Evolutionary conservation across 37 sponge, comb jelly and placozoan species (phyloP).

Genomic region (Tethya wilhelma): DNA sequence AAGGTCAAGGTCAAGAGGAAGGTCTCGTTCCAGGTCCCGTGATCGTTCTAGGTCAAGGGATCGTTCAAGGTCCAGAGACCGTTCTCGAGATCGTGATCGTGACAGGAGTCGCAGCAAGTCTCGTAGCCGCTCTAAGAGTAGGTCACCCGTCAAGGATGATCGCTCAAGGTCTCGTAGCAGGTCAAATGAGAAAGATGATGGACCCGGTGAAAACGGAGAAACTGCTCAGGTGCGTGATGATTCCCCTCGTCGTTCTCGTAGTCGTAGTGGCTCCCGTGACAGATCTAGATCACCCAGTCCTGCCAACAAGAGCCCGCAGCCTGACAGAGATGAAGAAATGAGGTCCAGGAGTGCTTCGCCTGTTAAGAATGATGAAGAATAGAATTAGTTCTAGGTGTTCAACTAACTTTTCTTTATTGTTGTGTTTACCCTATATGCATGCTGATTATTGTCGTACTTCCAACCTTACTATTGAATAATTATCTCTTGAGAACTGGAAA

Average conservation of each 20-base stretch:
- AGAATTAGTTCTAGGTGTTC: constrained; percentile 4
- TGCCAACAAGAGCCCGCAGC: constrained; percentile 4
- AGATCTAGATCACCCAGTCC: not conserved
- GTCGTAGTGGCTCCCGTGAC: not conserved
- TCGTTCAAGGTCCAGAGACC: constrained; percentile 26
- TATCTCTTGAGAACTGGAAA: too few species aligned
- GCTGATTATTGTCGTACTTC: too few species aligned
- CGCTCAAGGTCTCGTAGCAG: constrained; percentile 24
- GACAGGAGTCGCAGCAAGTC: constrained; percentile 13
- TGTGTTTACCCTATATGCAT: too few species aligned
- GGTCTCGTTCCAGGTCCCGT: constrained; percentile 29
- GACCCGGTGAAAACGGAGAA: not conserved
- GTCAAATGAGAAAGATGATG: constrained; percentile 7
- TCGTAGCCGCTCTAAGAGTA: constrained; percentile 40
- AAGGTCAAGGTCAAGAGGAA: constrained; percentile 32
- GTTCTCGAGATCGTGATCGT: constrained; percentile 7
- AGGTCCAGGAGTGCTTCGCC: constrained; percentile 47
- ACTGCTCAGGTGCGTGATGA: not conserved
- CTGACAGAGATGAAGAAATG: constrained; percentile 23
- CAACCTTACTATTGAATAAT: too few species aligned
- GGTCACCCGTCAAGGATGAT: constrained; percentile 9
- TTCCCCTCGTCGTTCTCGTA: not conserved
- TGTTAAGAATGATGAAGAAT: constrained; percentile 32
- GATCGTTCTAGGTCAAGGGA: constrained; percentile 56
- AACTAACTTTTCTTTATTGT: too few species aligned